Percentiles rank a stretch among this genome's conserved stretches.
phyloP scores from a whole-genome alignment of 2,113 vertebrate species.

The Apaloderma vittatum region DNA sequence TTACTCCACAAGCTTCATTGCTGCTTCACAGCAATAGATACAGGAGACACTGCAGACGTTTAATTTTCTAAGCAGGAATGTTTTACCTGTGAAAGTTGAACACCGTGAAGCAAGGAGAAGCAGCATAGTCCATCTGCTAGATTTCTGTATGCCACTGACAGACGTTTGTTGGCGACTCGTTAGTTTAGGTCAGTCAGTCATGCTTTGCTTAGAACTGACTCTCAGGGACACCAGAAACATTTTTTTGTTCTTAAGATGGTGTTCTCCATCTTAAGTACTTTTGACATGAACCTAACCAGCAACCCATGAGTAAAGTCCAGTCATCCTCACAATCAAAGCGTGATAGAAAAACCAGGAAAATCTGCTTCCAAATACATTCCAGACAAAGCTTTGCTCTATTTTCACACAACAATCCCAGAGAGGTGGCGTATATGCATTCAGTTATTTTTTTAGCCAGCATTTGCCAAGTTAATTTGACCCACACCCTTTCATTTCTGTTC shows the following conservation, averaged over 20 bases:
- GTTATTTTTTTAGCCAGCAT: neutral
- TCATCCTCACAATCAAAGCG: neutral
- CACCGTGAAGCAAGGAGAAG: neutral
- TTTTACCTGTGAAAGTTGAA: neutral
- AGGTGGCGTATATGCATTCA: neutral
- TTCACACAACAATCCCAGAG: neutral
- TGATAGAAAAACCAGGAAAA: neutral
- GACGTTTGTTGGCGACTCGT: fast-evolving
- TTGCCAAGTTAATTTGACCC: neutral
- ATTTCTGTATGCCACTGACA: neutral
- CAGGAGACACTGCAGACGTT: fast-evolving
- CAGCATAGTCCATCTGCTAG: fast-evolving
- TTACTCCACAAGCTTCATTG: neutral
- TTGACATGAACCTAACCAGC: neutral
- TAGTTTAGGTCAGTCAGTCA: neutral
- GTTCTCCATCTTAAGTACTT: neutral
- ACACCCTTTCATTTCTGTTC: neutral
- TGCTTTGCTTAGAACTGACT: fast-evolving
- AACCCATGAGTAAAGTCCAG: neutral
- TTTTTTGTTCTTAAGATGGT: neutral
- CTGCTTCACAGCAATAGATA: neutral
- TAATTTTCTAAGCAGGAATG: neutral
- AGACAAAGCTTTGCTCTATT: neutral
- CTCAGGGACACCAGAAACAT: neutral
- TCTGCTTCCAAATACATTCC: neutral